phyloP scores from a whole-genome alignment of 2,797 vertebrate genomes.

The Schizothorax lantsangensis region DNA sequence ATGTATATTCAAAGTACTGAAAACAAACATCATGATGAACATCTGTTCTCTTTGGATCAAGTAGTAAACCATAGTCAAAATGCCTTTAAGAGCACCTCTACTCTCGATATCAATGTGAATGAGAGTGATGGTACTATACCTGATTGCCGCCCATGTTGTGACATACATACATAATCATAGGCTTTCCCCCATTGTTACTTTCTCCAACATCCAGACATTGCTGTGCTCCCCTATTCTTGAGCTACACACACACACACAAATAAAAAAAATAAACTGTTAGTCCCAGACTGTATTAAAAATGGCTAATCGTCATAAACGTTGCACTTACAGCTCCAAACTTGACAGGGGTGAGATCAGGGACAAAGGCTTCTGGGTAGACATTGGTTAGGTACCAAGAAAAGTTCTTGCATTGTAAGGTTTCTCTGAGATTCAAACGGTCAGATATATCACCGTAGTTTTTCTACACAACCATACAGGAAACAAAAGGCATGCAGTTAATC shows the following conservation, averaged over 20 bases:
- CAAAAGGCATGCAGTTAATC: background rate
- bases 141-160: constrained; percentile 98
- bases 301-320: background rate
- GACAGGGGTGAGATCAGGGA: constrained; percentile 87
- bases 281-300: background rate
- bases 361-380: constrained; percentile 92
- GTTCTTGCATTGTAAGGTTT: constrained; percentile 92
- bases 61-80: background rate
- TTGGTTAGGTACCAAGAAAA: constrained; percentile 96
- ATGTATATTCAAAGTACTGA: constrained; percentile 93
- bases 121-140: constrained; percentile 71
- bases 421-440: constrained; percentile 85
- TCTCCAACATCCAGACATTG: constrained; percentile 91
- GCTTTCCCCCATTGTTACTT: constrained; percentile 85
- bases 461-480: constrained; percentile 68
- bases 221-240: constrained; percentile 84
- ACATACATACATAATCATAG: constrained; percentile 92
- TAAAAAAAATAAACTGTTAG: background rate
- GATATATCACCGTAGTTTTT: constrained; percentile 90
- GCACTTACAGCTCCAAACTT: constrained; percentile 88
- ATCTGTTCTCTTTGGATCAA: background rate
- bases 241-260: constrained; percentile 70
- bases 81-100: background rate
- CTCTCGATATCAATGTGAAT: background rate
- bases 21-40: constrained; percentile 46